Base-by-base conservation (phyloP, 2,888 invertebrate genomes). In the Brenthis hecate region DNA sequence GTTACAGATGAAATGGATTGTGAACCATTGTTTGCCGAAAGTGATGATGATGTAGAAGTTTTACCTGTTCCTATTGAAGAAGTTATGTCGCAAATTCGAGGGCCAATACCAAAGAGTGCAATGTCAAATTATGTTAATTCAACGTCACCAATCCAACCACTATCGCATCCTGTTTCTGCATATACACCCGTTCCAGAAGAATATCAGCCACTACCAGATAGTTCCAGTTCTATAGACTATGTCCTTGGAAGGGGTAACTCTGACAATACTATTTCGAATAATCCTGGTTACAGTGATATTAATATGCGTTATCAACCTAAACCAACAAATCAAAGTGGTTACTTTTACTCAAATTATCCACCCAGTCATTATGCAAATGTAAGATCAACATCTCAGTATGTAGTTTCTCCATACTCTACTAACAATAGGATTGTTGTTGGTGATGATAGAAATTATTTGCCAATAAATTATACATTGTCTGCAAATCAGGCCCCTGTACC, bases 21-120 rank as follows among this genome's bases (percentile, higher is more conserved):
- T 84, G 94, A 94, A 73, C 94, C 94, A 73, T 85, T 95, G 69
- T 95, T 95, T 86, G 95, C 95, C 66, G 94, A 94, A 77, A 94
- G 94, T 84, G 95, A 94, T 81, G 94, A 94, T 76, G 95, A 95
- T 76, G 92, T 94, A 72, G 93, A 91, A 78, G 87, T 92, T 13
- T 76, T 92, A 51, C 88, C 89, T 6, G 70, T 82, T 58, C 77
- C 81, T 23, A 73, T 80, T 67, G 86, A 86, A 66, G 86, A 86
- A 56, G 77, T 75, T 16, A 76, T 75, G 51, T 72, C 82, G n/a
- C 75, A 77, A 56, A 74, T 77, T 56, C 84, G 79, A 73, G 81
- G 81, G 51, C 76, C 78, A 64, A 74, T 72, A 53, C 68, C 71
- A 64, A 77, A 79, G 61, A 88, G 86, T 73, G 85, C 85, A 54